These are phyloP conservation scores for Cremastobaeus sp. DNA, from an alignment of 2,888 invertebrate species.

Conservation along the genomic window DNA sequence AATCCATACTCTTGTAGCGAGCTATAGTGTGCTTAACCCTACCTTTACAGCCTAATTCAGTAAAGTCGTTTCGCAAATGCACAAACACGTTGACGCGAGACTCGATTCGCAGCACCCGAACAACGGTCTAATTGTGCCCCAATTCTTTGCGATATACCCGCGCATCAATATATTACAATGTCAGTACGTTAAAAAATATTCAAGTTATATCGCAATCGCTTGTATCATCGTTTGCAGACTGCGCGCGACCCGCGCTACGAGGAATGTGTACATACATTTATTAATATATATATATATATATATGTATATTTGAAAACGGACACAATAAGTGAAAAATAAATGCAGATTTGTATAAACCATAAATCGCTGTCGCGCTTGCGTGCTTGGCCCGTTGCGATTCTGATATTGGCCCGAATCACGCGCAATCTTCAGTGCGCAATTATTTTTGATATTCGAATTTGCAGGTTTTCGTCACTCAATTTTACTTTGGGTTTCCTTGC, in stretches of 20 bases:
- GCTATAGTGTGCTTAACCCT: conserved; percentile 59
- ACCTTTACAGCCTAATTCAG: conserved; percentile 61
- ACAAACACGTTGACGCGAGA: conserved; percentile 54
- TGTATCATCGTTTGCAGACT: conserved; percentile 22
- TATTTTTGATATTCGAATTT: conserved; percentile 33
- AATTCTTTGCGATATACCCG: conserved; percentile 51
- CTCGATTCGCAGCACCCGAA: conserved; percentile 48
- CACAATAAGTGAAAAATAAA: conserved; percentile 47
- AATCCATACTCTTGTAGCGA: conserved; percentile 59
- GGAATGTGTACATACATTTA: conserved; percentile 34
- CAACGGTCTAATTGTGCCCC: conserved; percentile 38
- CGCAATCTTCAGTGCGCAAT: conserved; percentile 13
- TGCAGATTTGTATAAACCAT: conserved; percentile 42
- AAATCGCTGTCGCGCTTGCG: conserved; percentile 29
- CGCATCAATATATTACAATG: conserved; percentile 55
- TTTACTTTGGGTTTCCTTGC: neutral
- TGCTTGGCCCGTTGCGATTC: conserved; percentile 44
- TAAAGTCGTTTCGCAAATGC: conserved; percentile 56
- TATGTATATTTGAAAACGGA: conserved; percentile 38
- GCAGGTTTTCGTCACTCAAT: neutral
- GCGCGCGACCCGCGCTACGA: conserved; percentile 17
- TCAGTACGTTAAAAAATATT: conserved; percentile 51
- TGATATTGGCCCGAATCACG: conserved; percentile 43
- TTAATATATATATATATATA: conserved; percentile 32
- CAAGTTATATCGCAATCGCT: conserved; percentile 53